Conservation (phyloP, 2,888 invertebrate species). For the Mongoloraphidia duomilia region DNA sequence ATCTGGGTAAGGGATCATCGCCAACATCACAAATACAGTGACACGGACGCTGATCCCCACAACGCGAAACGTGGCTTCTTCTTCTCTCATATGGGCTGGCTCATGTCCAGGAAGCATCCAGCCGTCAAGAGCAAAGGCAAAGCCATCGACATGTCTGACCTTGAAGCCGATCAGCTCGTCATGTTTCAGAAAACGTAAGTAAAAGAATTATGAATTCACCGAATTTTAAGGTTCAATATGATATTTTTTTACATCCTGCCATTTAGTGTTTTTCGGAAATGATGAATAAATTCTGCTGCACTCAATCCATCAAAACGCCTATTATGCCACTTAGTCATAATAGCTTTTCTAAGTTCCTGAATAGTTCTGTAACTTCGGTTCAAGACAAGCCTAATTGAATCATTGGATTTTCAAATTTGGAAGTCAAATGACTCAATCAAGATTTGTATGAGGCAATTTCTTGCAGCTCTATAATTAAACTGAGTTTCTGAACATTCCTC, state of each 20-base stretch:
- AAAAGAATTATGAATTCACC: neutral
- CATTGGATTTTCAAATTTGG: too few relatives aligned
- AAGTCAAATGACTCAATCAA: too few relatives aligned
- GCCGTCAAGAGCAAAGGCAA: slow-evolving; percentile 49
- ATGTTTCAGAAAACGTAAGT: slow-evolving; percentile 62
- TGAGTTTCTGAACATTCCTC: too few relatives aligned
- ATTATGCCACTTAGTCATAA: neutral
- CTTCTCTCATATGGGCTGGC: slow-evolving; percentile 80
- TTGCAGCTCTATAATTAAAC: too few relatives aligned
- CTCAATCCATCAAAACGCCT: neutral
- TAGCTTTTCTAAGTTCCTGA: neutral
- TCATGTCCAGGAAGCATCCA: slow-evolving; percentile 65
- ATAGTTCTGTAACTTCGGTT: too few relatives aligned
- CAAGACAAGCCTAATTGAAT: too few relatives aligned
- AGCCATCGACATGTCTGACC: slow-evolving; percentile 60
- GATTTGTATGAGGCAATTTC: too few relatives aligned
- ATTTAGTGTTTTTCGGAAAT: too few relatives aligned
- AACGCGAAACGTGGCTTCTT: slow-evolving; percentile 71
- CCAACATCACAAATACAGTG: slow-evolving; percentile 65
- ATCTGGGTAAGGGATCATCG: slow-evolving; percentile 72
- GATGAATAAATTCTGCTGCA: neutral
- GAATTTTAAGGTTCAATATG: neutral
- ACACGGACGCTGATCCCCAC: slow-evolving; percentile 66
- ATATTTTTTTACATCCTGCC: neutral
- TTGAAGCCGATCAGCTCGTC: slow-evolving; percentile 54